Base-by-base conservation (phyloP, 2,888 invertebrate genomes). In the Agapetus fuscipes region DNA sequence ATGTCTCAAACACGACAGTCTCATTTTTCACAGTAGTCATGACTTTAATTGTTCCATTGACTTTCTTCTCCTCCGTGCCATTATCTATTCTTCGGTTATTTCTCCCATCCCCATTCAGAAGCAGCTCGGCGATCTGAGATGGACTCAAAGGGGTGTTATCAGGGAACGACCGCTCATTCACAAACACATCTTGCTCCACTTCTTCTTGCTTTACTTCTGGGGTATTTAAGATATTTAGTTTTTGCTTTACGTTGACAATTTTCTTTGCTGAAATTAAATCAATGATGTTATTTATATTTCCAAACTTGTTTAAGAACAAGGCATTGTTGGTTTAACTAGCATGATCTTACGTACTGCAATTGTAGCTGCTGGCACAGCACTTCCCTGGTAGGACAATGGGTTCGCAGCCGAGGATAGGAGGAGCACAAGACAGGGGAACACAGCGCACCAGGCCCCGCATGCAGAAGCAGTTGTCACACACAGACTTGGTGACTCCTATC, bases 361-460 rank as follows among this genome's bases (percentile, higher is more conserved):
- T 79, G 59, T 88, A 89, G 55, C 83, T 83, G 34, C 83, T 80
- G 9, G 89, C 85, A 55, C 89, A 89, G 60, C 89, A 89, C 55
- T 86, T 81, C 2, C 85, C 86, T 26, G 74, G 69, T 34, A 77
- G 77, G 36, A 84, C 73, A 34, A 87, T 74, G 1, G 89, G 87
- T 33, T 65, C 67, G 59, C 89, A 90, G 34, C 83, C 84, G 47
- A 78, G 73, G 41, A 85, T 66, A 0, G 83, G 73, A 2, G 83
- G 81, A 2, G 85, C 78, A 54, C 88, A 89, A 13, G 80, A 74
- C 41, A 85, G 68, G 3, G 80, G 79, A 48, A 82, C 80, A 59
- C 89, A 90, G 29, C 78, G 72, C 30, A 83, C 71, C 1, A 72
- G 61, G 0, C 85, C 84, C 51, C 78, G 74, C 50, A 87, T 72